Evolutionary conservation across 2,113 vertebrate species (phyloP), one percentile per base, ranked within the genome.

Genomic region (Elephantulus edwardii): DNA sequence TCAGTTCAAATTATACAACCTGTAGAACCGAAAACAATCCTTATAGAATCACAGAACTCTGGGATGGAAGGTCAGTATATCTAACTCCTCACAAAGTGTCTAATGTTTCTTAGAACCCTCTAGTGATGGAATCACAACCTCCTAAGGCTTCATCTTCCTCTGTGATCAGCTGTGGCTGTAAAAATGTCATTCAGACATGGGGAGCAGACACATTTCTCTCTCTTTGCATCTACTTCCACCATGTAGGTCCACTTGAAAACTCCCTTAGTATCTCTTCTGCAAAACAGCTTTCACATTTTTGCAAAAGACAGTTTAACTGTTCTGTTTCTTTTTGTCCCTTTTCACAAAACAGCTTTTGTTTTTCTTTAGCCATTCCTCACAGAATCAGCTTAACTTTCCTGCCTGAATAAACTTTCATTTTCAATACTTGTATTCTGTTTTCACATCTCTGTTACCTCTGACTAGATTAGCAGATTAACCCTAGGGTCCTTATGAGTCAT

Each of bases 11-110:
- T 83, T 52, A 66, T 24, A 89, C 79, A 92, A 58, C 3, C 6
- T n/a, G 3, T n/a, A 60, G 33, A 75, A 88, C 22, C 50, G 50
- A 82, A 92, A 76, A 50, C 17, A 84, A 54, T 75, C 79, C 19
- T 40, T 50, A 82, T 46, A 82, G 64, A 85, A 85, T 38, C 62
- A 58, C n/a, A 86, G 84, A 79, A 91, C 35, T 22, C 76, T 86
- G 5, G 40, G 16, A 30, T 71, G 26, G 48, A 75, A 56, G 26
- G 33, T 20, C 28, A 74, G 19, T 38, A 1, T 68, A 24, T 19
- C 64, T 56, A 83, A 3, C 42, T 62, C 78, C n/a, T 83, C 42
- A 44, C 24, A 19, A 52, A 52, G 42, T 35, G 16, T 40, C 62
- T 78, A 70, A 30, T 5, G 17, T 82, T 72, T 76, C 75, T 62